phyloP scores from a whole-genome alignment of 2,797 vertebrate genomes.

The Selene dorsalis region DNA sequence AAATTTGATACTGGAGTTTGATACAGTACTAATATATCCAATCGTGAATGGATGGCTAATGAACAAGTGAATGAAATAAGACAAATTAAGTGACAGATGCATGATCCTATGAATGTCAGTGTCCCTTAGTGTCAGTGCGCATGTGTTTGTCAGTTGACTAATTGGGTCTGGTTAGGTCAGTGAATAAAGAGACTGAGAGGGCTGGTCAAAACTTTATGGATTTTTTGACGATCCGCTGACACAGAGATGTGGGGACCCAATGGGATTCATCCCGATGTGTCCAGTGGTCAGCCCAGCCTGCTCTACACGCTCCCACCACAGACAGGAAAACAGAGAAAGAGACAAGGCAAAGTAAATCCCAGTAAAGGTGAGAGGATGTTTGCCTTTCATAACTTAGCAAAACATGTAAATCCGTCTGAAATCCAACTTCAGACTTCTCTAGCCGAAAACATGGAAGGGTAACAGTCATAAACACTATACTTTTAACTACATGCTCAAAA shows the following conservation, averaged over 20 bases:
- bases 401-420: conserved; percentile 41
- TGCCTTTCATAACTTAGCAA: conserved; percentile 42
- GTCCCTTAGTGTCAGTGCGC: not conserved
- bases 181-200: not conserved
- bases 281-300: too few species aligned
- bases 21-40: not conserved
- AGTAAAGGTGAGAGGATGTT: conserved; percentile 43
- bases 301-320: conserved; percentile 63
- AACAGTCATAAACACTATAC: conserved; percentile 12
- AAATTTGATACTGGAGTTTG: not conserved
- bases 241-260: not conserved
- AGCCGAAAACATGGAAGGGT: conserved; percentile 20
- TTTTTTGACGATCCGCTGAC: not conserved
- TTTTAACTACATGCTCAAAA: conserved; percentile 1
- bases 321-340: conserved; percentile 54
- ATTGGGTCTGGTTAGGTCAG: not conserved
- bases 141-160: not conserved
- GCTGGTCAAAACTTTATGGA: not conserved
- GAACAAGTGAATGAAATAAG: not conserved
- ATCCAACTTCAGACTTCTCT: not conserved
- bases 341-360: conserved; percentile 19
- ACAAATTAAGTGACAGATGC: not conserved
- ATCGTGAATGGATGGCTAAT: not conserved
- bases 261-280: not conserved
- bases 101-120: not conserved